Evolutionary conservation across 2,113 vertebrate genomes (phyloP).

Genomic region (Stegastes partitus): DNA sequence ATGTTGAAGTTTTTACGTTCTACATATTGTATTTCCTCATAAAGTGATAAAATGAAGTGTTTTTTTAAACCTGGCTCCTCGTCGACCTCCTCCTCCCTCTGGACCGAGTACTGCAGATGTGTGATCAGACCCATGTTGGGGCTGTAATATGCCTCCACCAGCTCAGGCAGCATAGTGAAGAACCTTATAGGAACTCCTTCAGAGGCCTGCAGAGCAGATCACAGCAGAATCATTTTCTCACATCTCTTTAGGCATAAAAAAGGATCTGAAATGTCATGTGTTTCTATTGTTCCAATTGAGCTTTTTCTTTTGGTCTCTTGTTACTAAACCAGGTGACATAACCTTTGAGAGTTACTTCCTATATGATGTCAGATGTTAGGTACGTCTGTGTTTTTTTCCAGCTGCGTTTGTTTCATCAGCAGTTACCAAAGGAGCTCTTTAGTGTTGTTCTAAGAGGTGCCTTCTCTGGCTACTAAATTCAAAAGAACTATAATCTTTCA

Average conservation of each 20-base stretch:
- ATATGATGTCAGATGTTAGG: too few relatives aligned
- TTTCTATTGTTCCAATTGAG: background rate
- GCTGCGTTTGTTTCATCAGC: too few relatives aligned
- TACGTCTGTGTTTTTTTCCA: too few relatives aligned
- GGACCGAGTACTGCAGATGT: slow-evolving; percentile 91
- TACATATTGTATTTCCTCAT: background rate
- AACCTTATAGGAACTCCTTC: slow-evolving; percentile 94
- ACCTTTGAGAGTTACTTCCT: too few relatives aligned
- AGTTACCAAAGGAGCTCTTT: too few relatives aligned
- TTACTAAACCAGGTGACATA: too few relatives aligned
- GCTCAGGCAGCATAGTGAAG: slow-evolving; percentile 89
- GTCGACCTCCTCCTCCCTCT: slow-evolving; percentile 89
- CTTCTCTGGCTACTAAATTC: too few relatives aligned
- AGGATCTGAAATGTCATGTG: background rate
- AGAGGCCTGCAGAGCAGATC: slow-evolving; percentile 87
- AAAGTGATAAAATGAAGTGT: background rate
- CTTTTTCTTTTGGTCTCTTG: too few relatives aligned
- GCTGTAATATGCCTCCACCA: slow-evolving; percentile 96
- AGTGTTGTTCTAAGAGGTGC: too few relatives aligned
- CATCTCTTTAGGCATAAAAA: too few relatives aligned
- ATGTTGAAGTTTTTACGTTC: background rate
- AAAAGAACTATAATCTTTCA: too few relatives aligned
- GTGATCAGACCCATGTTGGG: slow-evolving; percentile 96
- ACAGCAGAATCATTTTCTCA: slow-evolving; percentile 18
- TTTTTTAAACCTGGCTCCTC: slow-evolving; percentile 91